phyloP scores from a whole-genome alignment of 1,140 invertebrate species.

The Drosophila varians region DNA sequence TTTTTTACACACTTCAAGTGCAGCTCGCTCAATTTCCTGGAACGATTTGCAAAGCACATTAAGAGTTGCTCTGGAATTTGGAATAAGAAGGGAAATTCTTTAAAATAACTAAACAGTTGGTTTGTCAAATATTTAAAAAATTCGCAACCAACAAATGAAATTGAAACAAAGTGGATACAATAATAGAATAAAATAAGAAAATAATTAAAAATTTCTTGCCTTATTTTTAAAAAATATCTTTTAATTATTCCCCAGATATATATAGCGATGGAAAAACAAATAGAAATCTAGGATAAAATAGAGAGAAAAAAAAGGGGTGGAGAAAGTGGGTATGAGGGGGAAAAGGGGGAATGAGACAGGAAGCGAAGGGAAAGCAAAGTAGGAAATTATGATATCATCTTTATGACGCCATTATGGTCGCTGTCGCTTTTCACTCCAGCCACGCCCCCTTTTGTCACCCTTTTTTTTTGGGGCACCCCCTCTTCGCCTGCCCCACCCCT shows the following conservation, averaged over 20 bases:
- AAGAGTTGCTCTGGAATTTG: neutral
- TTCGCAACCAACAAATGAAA: conserved; percentile 54
- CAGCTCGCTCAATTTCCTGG: conserved; percentile 74
- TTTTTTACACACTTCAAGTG: conserved; percentile 52
- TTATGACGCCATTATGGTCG: conserved; percentile 78
- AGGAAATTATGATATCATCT: conserved; percentile 81
- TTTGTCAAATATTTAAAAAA: conserved; percentile 66
- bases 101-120: conserved; percentile 7
- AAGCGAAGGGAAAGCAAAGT: conserved; percentile 63
- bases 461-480: conserved; percentile 15
- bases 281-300: conserved; percentile 28
- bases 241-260: neutral
- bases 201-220: too few relatives aligned
- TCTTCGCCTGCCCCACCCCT: conserved; percentile 34
- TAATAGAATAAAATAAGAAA: neutral
- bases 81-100: too few relatives aligned
- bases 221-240: neutral
- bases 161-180: neutral
- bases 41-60: conserved; percentile 69
- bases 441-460: conserved; percentile 10
- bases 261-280: conserved; percentile 19
- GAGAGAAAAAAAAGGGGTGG: neutral
- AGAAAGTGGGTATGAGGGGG: too few relatives aligned
- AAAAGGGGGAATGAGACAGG: neutral
- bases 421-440: conserved; percentile 22